These are phyloP conservation scores for Tenebrosternarchus preto DNA, from an alignment of 2,113 vertebrate genomes.

Conservation along the genomic window DNA sequence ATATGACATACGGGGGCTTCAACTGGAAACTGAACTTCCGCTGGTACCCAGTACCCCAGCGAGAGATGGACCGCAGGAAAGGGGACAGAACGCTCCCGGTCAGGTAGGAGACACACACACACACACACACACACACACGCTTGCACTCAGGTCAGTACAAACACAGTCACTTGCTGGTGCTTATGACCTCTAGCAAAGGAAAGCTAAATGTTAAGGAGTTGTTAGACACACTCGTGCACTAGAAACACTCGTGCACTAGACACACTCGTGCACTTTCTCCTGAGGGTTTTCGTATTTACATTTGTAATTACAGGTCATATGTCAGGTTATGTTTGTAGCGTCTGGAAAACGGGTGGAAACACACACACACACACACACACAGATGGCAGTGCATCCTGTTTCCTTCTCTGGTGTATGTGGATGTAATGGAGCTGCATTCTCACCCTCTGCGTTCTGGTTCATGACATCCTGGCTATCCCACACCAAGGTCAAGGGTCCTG, in stretches of 20 bases:
- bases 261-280: too few species aligned
- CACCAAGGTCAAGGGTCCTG: background rate
- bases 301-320: too few species aligned
- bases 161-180: too few species aligned
- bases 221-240: too few species aligned
- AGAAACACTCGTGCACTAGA: background rate
- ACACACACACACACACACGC: background rate
- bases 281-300: too few species aligned
- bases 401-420: background rate
- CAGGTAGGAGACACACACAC: slow-evolving; percentile 69
- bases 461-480: background rate
- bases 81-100: slow-evolving; percentile 96
- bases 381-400: slow-evolving; percentile 15
- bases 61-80: slow-evolving; percentile 98
- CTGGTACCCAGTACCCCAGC: slow-evolving; percentile 98
- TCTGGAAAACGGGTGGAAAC: slow-evolving; percentile 15
- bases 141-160: too few species aligned
- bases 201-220: too few species aligned
- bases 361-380: slow-evolving; percentile 13
- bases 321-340: background rate
- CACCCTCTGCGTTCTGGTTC: background rate
- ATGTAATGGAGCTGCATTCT: background rate
- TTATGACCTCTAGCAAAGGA: too few species aligned
- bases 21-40: slow-evolving; percentile 99
- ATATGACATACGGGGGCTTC: slow-evolving; percentile 98